Base-by-base conservation (phyloP, 2,888 invertebrate genomes). In the Napeogenes sylphis region DNA sequence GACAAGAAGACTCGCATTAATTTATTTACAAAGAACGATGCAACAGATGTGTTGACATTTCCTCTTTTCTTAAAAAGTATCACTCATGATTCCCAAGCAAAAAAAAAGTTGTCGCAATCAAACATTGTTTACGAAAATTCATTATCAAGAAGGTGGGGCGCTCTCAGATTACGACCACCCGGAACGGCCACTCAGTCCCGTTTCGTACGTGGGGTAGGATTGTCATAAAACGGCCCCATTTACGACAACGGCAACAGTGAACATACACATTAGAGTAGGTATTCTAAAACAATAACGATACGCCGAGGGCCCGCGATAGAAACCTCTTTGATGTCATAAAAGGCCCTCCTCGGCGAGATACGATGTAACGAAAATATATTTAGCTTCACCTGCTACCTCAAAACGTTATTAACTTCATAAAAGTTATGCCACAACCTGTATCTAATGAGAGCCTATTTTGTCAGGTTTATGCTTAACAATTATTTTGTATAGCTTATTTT, bases 211-310 rank as follows among this genome's bases (percentile, higher is more conserved):
- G 74, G 71, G 74, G 74, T 71, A 68, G 71, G 35, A 51, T 14
- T 35, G 77, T 77, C 78, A 80, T 85, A 84, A 84, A 87, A 81
- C 79, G 76, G 77, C 73, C 77, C 80, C 79, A 81, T 85, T 85
- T 83, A 86, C 81, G 84, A 82, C 80, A 76, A 78, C 78, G 76
- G 75, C 80, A 75, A 79, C 80, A 77, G 76, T 74, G 76, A 76
- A 79, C 80, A 70, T 72, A 65, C 79, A 70, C 72, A 74, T 74
- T 73, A 71, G 70, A 69, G 68, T 65, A 69, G 69, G 68, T 64
- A 66, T 68, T 73, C 74, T 74, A 75, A 75, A 77, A 77, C 74
- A 78, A 75, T 76, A 75, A 77, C 72, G 71, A 78, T 75, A 73
- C 74, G 67, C 75, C 77, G 77, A 79, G 79, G 79, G 78, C 77